Evolutionary conservation across 2,113 vertebrate genomes (phyloP), one percentile per base, ranked within the genome.

Genomic region (Tenebrosternarchus preto): DNA sequence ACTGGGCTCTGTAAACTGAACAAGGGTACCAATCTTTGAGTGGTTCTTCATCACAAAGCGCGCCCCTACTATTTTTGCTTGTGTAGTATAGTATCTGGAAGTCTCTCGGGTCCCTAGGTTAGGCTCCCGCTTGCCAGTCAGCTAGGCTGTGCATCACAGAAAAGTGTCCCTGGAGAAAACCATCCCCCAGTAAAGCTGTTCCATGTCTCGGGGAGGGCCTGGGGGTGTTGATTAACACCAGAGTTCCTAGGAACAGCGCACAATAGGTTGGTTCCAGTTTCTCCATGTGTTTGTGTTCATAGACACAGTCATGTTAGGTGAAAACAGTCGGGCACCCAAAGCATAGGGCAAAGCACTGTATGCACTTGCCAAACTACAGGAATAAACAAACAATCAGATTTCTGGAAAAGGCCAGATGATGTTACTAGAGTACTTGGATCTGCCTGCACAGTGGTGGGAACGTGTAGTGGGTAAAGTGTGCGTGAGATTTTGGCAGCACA

Each of bases 111-210:
- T 79, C 61, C 72, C 63, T 77, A 63, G 77, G 82, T 86, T 82
- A 80, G 56, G 64, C 73, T 80, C 82, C 69, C 63, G 66, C 83
- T 84, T 83, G 82, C 61, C 77, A 76, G 73, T 73, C 73, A 29
- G 60, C 73, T 73, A 76, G 70, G 68, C 77, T 82, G 85, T 84
- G 82, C 82, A 84, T 82, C 73, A 78, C 82, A 70, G 77, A 84
- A 84, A 83, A 80, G 60, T 33, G 55, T 82, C 85, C 80, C 85
- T 60, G 43, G 80, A 80, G 82, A 82, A 84, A 76, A 63, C 82
- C 76, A 79, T 84, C 76, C 85, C 84, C 84, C 82, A 71, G 80
- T 69, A 82, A 84, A 59, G 76, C 82, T 82, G 85, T 86, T 86
- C 82, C 85, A 82, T 67, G 80, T 84, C 73, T 80, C 22, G 19